Percentiles rank a stretch among this genome's conserved stretches.
Evolutionary conservation across 2,113 vertebrate species (phyloP).

Genomic region (Oncorhynchus masou): DNA sequence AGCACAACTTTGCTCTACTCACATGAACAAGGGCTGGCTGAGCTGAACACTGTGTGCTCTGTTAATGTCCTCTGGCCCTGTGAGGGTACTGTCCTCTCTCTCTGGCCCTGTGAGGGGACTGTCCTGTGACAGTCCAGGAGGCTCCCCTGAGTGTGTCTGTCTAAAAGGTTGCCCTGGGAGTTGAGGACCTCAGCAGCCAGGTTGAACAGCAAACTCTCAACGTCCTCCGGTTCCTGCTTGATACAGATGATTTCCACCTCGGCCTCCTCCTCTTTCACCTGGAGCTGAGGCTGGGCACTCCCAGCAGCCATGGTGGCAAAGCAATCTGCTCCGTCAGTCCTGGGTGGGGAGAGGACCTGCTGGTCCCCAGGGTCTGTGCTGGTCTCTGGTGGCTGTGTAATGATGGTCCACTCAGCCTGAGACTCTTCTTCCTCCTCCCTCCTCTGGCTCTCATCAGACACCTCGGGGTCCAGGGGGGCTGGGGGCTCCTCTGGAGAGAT

Average conservation of each 20-base stretch:
- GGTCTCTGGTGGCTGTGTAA: neutral
- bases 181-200: conserved; percentile 2
- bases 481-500: neutral
- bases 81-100: too few species aligned
- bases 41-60: conserved; percentile 9
- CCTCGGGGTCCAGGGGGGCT: neutral
- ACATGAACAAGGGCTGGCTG: neutral
- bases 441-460: neutral
- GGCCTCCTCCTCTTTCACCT: conserved; percentile 68
- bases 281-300: neutral
- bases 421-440: neutral
- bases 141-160: too few species aligned
- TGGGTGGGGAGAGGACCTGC: neutral
- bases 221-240: conserved; percentile 70
- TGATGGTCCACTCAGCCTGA: neutral
- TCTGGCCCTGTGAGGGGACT: too few species aligned
- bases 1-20: neutral
- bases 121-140: too few species aligned
- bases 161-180: too few species aligned
- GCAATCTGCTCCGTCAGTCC: conserved; percentile 33
- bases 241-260: conserved; percentile 65
- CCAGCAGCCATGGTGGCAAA: conserved; percentile 33
- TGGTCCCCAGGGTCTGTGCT: neutral
- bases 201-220: conserved; percentile 42
- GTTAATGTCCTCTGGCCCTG: conserved; percentile 6